phyloP scores from a whole-genome alignment of 2,888 invertebrate species.

The Melieria omissa region DNA sequence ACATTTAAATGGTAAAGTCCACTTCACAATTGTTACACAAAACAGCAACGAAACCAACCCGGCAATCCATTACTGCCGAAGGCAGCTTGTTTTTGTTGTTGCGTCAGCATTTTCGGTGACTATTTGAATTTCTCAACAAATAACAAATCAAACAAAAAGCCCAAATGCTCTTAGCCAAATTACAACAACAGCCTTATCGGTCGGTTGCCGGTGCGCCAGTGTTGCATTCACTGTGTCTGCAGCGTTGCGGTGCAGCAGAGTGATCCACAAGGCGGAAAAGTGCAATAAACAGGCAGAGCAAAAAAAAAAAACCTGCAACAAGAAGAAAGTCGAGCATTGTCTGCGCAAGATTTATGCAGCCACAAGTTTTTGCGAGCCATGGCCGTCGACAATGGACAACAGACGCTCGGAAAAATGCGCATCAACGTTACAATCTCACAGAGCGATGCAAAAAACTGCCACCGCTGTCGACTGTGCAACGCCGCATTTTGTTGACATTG shows the following conservation, averaged over 20 bases:
- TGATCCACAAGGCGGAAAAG: background rate
- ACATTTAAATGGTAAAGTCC: too few relatives aligned
- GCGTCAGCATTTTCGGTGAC: too few relatives aligned
- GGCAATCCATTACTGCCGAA: too few relatives aligned
- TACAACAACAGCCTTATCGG: background rate
- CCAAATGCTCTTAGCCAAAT: background rate
- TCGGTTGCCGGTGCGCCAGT: too few relatives aligned
- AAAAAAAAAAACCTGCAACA: background rate
- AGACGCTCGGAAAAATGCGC: background rate
- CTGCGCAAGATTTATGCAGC: background rate
- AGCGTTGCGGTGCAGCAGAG: background rate
- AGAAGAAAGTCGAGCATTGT: background rate
- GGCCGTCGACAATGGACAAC: background rate
- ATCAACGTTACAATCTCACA: background rate
- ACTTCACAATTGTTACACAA: too few relatives aligned
- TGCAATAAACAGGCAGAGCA: background rate
- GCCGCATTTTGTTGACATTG: slow-evolving; percentile 31
- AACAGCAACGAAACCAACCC: too few relatives aligned
- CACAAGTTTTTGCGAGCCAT: too few relatives aligned
- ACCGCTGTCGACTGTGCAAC: background rate
- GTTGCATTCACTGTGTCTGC: too few relatives aligned
- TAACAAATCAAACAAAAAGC: background rate
- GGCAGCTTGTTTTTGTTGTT: too few relatives aligned
- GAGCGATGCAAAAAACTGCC: background rate
- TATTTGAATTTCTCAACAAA: background rate